Evolutionary conservation across 2,797 vertebrate genomes (phyloP).

Genomic region (Coilia nasus): DNA sequence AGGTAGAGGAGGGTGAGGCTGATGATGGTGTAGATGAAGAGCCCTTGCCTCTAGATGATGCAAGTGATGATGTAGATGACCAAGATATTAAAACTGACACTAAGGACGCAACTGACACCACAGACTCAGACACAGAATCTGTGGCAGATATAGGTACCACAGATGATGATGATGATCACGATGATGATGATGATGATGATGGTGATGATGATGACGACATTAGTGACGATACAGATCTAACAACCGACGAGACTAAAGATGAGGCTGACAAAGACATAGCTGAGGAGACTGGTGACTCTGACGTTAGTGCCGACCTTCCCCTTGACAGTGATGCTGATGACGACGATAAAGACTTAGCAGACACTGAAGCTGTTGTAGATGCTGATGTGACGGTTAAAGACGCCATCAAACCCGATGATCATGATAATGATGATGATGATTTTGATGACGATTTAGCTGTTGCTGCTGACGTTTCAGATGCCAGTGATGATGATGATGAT

Average conservation of each 20-base stretch:
- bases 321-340: slow-evolving; percentile 3
- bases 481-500: no score
- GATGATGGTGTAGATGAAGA: slow-evolving; percentile 12
- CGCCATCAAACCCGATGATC: slow-evolving; percentile 1
- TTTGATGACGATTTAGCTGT: slow-evolving; percentile 18
- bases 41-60: background rate
- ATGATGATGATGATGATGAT: background rate
- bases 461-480: slow-evolving; percentile 36
- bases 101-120: background rate
- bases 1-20: slow-evolving; percentile 39
- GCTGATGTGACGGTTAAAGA: slow-evolving; percentile 13
- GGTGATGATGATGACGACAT: background rate
- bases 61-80: background rate
- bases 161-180: background rate
- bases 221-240: background rate
- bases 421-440: background rate
- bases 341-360: background rate
- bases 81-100: slow-evolving; percentile 1
- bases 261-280: slow-evolving; percentile 12
- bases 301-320: background rate
- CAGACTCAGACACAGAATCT: background rate
- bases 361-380: slow-evolving; percentile 12
- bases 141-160: background rate
- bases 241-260: background rate
- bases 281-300: slow-evolving; percentile 6